Evolutionary conservation across 2,113 vertebrate species (phyloP).

Genomic region (Podilymbus podiceps): DNA sequence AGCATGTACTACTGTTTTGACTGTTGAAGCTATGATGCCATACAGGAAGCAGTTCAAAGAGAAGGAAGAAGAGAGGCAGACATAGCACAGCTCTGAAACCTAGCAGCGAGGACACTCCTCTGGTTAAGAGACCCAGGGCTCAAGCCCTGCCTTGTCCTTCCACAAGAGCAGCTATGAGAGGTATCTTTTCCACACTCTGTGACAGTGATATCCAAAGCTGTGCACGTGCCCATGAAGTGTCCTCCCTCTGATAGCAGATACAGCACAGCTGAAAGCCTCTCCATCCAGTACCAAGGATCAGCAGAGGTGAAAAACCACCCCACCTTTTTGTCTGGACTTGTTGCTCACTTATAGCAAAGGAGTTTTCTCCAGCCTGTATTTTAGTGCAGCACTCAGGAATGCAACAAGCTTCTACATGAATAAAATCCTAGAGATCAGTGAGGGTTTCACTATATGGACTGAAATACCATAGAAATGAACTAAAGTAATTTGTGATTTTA

Average conservation of each 20-base stretch:
- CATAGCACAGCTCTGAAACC: background rate
- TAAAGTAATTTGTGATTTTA: background rate
- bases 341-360: background rate
- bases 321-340: background rate
- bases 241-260: background rate
- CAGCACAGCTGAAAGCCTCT: background rate
- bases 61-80: background rate
- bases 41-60: background rate
- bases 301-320: background rate
- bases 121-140: background rate
- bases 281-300: background rate
- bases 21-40: fast-evolving
- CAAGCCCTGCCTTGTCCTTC: background rate
- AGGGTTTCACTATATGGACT: background rate
- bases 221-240: background rate
- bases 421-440: background rate
- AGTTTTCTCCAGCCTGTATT: background rate
- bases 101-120: background rate
- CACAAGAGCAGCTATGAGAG: background rate
- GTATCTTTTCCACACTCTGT: background rate
- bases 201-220: background rate
- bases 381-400: background rate
- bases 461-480: background rate
- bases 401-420: background rate
- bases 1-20: background rate